These are phyloP conservation scores for Scaptomyza montana DNA, from an alignment of 1,140 invertebrate genomes.

Conservation along the genomic window DNA sequence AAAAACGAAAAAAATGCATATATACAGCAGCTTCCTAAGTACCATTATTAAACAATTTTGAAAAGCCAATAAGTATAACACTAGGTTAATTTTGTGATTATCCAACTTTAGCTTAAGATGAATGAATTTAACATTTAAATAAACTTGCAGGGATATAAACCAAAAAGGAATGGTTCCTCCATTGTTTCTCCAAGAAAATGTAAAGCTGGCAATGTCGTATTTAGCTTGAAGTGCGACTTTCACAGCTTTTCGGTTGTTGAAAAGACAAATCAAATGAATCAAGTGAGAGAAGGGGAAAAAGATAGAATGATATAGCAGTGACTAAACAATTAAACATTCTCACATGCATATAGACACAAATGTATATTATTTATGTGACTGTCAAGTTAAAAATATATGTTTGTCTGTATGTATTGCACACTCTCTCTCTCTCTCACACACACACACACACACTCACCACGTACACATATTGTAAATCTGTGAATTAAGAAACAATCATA, in stretches of 20 bases:
- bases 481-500: slow-evolving; percentile 70
- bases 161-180: no score
- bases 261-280: slow-evolving; percentile 11
- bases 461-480: slow-evolving; percentile 54
- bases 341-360: neutral
- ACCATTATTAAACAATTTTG: no score
- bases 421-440: neutral
- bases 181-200: no score
- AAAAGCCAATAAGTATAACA: no score
- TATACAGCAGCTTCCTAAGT: no score
- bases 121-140: no score
- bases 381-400: neutral
- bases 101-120: no score
- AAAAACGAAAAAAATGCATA: no score
- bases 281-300: slow-evolving; percentile 15
- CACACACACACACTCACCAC: slow-evolving; percentile 5
- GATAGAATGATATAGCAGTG: slow-evolving; percentile 26
- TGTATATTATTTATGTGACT: neutral
- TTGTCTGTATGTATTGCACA: neutral
- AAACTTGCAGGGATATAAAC: no score
- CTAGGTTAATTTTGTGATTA: no score
- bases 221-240: slow-evolving; percentile 3
- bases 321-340: slow-evolving; percentile 22
- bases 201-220: no score
- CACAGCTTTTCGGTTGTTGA: slow-evolving; percentile 21